Evolutionary conservation across 1,140 invertebrate species (phyloP).

Genomic region (Rhopalosiphum maidis): DNA sequence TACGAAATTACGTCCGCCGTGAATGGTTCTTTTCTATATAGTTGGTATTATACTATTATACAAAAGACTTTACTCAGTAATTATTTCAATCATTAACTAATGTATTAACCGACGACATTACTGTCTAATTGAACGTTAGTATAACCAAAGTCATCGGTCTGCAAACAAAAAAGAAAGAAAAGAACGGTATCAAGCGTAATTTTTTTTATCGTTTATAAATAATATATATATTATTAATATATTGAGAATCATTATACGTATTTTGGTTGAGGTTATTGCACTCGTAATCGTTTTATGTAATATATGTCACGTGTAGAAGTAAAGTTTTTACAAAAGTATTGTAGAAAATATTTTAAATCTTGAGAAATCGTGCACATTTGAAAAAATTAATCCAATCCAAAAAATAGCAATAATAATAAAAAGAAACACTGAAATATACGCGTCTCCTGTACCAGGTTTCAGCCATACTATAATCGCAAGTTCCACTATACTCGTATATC

Average conservation of each 20-base stretch:
- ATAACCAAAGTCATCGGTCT: not conserved
- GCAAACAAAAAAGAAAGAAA: not conserved
- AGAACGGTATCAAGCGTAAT: conserved; percentile 8
- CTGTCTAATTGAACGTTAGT: not conserved
- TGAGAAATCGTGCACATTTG: not conserved
- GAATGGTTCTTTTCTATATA: not conserved
- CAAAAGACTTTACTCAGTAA: not conserved
- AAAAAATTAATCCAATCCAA: not conserved
- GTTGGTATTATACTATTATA: not conserved
- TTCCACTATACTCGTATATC: not conserved
- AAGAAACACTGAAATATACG: not conserved
- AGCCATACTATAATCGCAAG: not conserved
- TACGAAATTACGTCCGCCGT: not conserved
- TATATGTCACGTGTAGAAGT: not conserved
- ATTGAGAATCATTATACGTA: not conserved
- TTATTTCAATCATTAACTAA: conserved; percentile 28
- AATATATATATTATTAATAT: not conserved
- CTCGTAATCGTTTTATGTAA: not conserved
- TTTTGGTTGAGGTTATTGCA: not conserved
- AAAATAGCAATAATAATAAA: not conserved
- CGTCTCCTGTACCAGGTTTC: not conserved
- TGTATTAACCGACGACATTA: not conserved
- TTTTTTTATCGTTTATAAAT: not conserved
- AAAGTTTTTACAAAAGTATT: not conserved
- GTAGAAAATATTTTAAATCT: not conserved